Evolutionary conservation across 2,113 vertebrate species (phyloP), one percentile per base, ranked within the genome.

Genomic region (Castor canadensis): DNA sequence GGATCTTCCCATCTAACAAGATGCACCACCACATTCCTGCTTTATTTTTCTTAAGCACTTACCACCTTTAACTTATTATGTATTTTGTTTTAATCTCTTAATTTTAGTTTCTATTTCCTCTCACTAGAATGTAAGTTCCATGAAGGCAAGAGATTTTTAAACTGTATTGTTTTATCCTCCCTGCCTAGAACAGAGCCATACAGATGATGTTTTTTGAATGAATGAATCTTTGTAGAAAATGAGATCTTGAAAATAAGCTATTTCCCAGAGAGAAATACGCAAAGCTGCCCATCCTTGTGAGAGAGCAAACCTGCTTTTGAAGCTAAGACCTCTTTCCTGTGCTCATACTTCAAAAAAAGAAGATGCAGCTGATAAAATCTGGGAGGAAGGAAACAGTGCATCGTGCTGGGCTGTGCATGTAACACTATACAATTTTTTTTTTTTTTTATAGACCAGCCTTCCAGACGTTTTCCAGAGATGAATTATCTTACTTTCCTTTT

Each of bases 401-500:
- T 35, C 3, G 15, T 60, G 40, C 3, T 0, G 80, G 76, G 87
- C 43, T 58, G 10, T 75, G 64, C 67, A 26, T 71, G 93, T 93
- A 96, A 49, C 40, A 54, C 16, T n/a, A 66, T 22, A 79, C 35
- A 47, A 52, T 13, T 76, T 80, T 24, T 9, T 80, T 24, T 10
- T 52, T 56, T 88, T 0, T 6, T 76, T 6, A 7, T 11, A 22
- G 5, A 54, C 5, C 49, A 58, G 16, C 91, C 67, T 91, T 76
- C 87, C 40, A 4, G 26, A 80, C 26, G 0, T 43, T 71, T 95
- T 84, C 93, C 98, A 98, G 98, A 99, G 98, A 99, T 98, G 98
- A 97, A 98, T 88, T 97, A 89, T 62, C 91, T 98, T 98, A 97
- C 98, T 98, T 96, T 98, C 98, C 97, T 99, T 91, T 43, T 98